These are phyloP conservation scores for Cacajao melanocephalus DNA, from an alignment of 2,797 vertebrate species.

Conservation along the genomic window DNA sequence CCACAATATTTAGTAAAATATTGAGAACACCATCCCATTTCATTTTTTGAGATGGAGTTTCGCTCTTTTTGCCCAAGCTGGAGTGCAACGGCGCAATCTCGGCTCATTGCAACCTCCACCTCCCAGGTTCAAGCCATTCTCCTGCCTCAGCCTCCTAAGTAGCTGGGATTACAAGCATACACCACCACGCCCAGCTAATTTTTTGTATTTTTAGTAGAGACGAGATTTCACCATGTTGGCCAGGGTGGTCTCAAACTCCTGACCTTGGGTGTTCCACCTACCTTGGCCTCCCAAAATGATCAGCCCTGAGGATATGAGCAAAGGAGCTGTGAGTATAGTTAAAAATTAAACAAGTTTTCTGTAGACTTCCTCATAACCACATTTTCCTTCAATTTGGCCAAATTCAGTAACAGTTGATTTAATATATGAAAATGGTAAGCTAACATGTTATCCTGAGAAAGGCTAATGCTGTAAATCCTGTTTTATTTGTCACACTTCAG, in stretches of 20 bases:
- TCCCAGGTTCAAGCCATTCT: too few relatives aligned
- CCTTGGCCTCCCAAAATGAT: background rate
- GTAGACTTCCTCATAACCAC: background rate
- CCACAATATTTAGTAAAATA: background rate
- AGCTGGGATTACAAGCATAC: too few relatives aligned
- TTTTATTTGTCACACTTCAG: background rate
- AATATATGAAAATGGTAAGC: background rate
- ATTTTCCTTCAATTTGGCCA: conserved; percentile 12
- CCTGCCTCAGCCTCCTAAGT: too few relatives aligned
- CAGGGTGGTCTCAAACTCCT: too few relatives aligned
- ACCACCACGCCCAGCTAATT: too few relatives aligned
- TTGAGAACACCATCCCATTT: background rate
- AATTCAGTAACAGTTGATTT: background rate
- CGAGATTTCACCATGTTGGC: too few relatives aligned
- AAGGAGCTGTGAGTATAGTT: background rate
- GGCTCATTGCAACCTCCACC: too few relatives aligned
- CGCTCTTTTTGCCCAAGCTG: too few relatives aligned
- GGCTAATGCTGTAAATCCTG: background rate
- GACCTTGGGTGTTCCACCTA: too few relatives aligned
- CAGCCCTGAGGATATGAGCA: background rate
- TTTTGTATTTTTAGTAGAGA: too few relatives aligned
- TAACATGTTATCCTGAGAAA: background rate
- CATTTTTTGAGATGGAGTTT: too few relatives aligned
- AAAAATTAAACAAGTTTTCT: conserved; percentile 5
- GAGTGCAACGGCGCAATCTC: too few relatives aligned